Conservation (phyloP, 2,888 invertebrate genomes). For the Troglohyphantes excavatus region DNA sequence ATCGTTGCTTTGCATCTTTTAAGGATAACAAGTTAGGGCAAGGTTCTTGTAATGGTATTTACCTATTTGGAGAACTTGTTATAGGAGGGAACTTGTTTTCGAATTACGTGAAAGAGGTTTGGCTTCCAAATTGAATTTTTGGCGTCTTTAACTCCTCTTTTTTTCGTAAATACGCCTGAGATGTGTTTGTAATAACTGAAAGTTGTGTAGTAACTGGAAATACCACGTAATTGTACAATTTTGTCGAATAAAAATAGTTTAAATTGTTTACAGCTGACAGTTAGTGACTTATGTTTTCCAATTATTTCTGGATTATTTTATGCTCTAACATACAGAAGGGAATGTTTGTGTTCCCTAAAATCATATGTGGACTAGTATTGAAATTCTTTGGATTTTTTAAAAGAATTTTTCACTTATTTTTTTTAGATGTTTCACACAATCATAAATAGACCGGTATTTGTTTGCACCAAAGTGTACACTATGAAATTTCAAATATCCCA, state of each 20-base stretch:
- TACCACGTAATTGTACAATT: background rate
- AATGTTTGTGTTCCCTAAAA: too few relatives aligned
- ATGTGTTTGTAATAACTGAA: background rate
- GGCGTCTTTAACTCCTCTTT: background rate
- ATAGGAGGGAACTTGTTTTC: slow-evolving; percentile 4
- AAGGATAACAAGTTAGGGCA: background rate
- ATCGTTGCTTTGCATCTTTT: slow-evolving; percentile 16
- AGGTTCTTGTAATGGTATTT: slow-evolving; percentile 18
- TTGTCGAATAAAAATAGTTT: background rate
- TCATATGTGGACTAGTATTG: too few relatives aligned
- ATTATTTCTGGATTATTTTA: background rate
- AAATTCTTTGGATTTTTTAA: too few relatives aligned
- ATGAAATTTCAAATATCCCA: too few relatives aligned
- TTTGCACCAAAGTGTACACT: too few relatives aligned
- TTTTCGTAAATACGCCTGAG: background rate
- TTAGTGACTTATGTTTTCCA: background rate
- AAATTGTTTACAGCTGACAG: background rate
- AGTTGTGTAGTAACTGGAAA: background rate
- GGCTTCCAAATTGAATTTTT: slow-evolving; percentile 4
- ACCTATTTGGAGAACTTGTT: slow-evolving; percentile 36
- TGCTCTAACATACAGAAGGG: too few relatives aligned
- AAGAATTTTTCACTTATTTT: too few relatives aligned
- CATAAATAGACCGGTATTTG: too few relatives aligned
- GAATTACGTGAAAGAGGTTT: slow-evolving; percentile 23
- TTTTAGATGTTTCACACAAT: too few relatives aligned